Evolutionary conservation across 1,140 invertebrate species (phyloP).

Genomic region (Cylas formicarius): DNA sequence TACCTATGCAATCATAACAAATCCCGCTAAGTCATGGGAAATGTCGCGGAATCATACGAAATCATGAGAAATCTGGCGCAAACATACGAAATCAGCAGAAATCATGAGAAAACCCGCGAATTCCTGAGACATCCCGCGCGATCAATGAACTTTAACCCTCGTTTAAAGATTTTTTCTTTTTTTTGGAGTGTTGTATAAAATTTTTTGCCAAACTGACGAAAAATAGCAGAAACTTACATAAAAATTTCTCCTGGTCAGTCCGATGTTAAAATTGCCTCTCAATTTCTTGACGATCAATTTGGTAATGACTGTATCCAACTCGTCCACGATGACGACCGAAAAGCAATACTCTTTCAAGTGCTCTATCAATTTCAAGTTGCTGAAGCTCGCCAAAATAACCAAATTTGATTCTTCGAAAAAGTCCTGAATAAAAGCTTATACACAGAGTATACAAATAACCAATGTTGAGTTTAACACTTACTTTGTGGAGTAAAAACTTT

Average conservation of each 20-base stretch:
- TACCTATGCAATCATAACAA: too few species aligned
- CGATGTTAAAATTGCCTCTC: slow-evolving; percentile 31
- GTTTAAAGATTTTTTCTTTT: too few species aligned
- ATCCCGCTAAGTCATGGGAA: too few species aligned
- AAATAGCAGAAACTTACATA: slow-evolving; percentile 24
- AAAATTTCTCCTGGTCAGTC: slow-evolving; percentile 32
- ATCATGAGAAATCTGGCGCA: too few species aligned
- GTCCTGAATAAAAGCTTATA: slow-evolving; percentile 14
- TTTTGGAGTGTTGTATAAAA: too few species aligned
- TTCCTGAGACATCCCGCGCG: too few species aligned
- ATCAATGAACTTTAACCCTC: too few species aligned
- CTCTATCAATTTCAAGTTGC: slow-evolving; percentile 22
- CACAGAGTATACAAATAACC: neutral
- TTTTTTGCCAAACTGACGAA: too few species aligned
- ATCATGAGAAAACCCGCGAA: too few species aligned
- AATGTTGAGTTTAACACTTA: slow-evolving; percentile 13
- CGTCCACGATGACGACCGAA: slow-evolving; percentile 30
- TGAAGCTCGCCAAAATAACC: slow-evolving; percentile 16
- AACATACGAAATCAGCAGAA: too few species aligned
- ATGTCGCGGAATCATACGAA: too few species aligned
- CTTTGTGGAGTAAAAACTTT: slow-evolving; percentile 22
- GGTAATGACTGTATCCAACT: slow-evolving; percentile 28
- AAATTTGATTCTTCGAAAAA: slow-evolving; percentile 10
- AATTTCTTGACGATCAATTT: slow-evolving; percentile 31
- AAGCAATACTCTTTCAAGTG: slow-evolving; percentile 20